Evolutionary conservation across 2,888 invertebrate species (phyloP).

Genomic region (Sinotaia quadrata): DNA sequence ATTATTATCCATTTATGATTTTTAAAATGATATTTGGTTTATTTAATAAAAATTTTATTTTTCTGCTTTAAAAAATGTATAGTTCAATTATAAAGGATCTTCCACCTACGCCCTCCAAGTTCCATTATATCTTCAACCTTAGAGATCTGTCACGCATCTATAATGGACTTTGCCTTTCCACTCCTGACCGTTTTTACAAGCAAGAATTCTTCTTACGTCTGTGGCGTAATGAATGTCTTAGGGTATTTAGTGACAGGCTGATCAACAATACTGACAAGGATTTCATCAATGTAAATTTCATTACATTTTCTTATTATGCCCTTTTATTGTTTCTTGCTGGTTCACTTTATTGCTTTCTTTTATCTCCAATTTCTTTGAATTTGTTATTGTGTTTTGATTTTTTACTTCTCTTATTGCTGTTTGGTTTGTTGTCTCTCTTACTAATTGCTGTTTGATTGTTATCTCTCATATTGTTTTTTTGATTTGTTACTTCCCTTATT

Average conservation of each 20-base stretch:
- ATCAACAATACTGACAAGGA: slow-evolving; percentile 77
- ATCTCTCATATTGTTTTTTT: no score
- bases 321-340: background rate
- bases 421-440: no score
- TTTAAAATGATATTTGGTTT: no score
- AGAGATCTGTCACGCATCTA: slow-evolving; percentile 89
- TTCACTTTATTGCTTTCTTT: background rate
- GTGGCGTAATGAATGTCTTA: slow-evolving; percentile 91
- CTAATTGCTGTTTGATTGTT: no score
- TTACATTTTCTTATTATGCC: no score
- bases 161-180: slow-evolving; percentile 85
- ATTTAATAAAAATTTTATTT: no score
- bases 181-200: slow-evolving; percentile 80
- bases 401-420: no score
- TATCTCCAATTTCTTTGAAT: background rate
- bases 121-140: slow-evolving; percentile 95
- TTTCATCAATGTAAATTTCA: slow-evolving; percentile 66
- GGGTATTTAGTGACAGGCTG: slow-evolving; percentile 90
- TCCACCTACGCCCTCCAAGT: slow-evolving; percentile 92
- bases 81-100: slow-evolving; percentile 80
- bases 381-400: background rate
- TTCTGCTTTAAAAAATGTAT: no score
- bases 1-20: no score
- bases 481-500: no score
- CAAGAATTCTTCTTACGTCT: slow-evolving; percentile 84